These are phyloP conservation scores for Sapayoa aenigma DNA, from an alignment of 2,113 vertebrate species.

Conservation along the genomic window DNA sequence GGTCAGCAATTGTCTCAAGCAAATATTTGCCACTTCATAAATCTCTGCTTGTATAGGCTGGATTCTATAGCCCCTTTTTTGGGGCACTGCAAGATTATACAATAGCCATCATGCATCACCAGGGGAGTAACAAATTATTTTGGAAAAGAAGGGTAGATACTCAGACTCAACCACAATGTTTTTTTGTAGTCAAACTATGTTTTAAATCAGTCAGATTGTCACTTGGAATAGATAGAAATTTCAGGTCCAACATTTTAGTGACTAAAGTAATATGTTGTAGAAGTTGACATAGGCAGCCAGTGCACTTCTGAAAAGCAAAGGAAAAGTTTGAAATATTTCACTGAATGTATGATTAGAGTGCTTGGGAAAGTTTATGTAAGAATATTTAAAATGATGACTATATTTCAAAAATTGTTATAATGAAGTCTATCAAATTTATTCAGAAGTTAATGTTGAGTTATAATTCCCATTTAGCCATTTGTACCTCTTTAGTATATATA, in stretches of 20 bases:
- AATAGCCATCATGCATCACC: constrained; percentile 14
- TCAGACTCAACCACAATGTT: not conserved
- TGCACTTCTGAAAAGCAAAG: not conserved
- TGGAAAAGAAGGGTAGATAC: not conserved
- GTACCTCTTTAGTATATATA: not conserved
- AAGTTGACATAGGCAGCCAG: not conserved
- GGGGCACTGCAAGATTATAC: not conserved
- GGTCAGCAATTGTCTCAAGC: constrained; percentile 51
- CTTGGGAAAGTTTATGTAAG: constrained; percentile 11
- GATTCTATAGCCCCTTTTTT: not conserved
- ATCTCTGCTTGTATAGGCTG: constrained; percentile 44
- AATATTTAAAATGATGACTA: constrained; percentile 10
- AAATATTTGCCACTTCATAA: constrained; percentile 54
- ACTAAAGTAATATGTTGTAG: not conserved
- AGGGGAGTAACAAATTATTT: constrained; percentile 19
- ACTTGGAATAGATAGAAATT: constrained; percentile 4
- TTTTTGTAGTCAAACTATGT: constrained; percentile 7
- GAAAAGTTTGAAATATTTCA: constrained; percentile 28
- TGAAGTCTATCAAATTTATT: constrained; percentile 12
- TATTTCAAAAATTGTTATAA: constrained; percentile 40
- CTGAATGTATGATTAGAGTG: not conserved
- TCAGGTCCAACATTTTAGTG: not conserved
- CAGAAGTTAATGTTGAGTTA: constrained; percentile 11
- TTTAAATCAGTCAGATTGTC: not conserved
- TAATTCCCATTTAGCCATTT: constrained; percentile 10